Base-by-base conservation (phyloP, 2,888 invertebrate genomes). In the Athalia rosae region DNA sequence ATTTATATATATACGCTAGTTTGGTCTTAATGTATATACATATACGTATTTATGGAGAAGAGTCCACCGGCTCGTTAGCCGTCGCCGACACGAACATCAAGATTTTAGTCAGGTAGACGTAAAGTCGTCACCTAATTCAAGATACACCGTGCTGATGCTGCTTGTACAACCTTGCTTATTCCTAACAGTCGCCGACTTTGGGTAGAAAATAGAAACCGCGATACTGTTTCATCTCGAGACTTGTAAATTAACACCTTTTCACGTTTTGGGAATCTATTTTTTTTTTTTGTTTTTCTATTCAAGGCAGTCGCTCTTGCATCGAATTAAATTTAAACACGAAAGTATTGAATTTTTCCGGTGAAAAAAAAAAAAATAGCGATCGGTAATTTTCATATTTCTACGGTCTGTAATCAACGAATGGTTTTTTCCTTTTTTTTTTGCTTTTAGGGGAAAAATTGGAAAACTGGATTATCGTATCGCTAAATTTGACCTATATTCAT, bases 81-180 rank as follows among this genome's bases (percentile, higher is more conserved):
- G 58, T 13, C 53, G 11, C 11, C 7, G 4, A 6, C 62, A 11
- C 53, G 15, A 15, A 13, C 64, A 41, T 71, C 71, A 11, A 13
- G 15, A 73, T 77, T 77, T 50, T 6, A 53, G 76, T 79, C 76
- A 76, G 78, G 80, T 81, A 64, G 79, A 58, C 45, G 76, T 5
- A 62, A 48, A 43, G 47, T 62, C 62, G 53, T 48, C 76, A 56
- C 58, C 56, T 45, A 45, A 43, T 58, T 13, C 56, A 13, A 4
- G 15, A 4, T 7, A 9, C 53, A 9, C 53, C 53, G n/a, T 53
- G 7, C 9, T n/a, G 9, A 11, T 7, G 53, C 6, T 53, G 13
- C 58, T 61, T 58, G 45, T 67, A 41, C 28, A 11, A 11, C 67
- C 28, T 41, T 3, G 9, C 53, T n/a, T 53, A 9, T n/a, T n/a